Evolutionary conservation across 92 coral and sea anemone species (phyloP).

Genomic region (Porites divaricata): DNA sequence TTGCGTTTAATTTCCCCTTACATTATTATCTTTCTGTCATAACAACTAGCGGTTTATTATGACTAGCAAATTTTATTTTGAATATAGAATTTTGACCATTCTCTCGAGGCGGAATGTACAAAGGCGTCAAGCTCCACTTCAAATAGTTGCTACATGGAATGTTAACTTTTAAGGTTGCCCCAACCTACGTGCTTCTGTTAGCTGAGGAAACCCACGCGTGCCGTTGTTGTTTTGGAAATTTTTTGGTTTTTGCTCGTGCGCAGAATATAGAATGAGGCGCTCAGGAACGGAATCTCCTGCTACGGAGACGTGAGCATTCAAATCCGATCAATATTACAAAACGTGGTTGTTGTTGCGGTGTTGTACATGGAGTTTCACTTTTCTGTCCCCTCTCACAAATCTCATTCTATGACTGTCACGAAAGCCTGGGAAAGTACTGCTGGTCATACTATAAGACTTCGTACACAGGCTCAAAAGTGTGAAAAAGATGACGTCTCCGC

Average conservation of each 20-base stretch:
- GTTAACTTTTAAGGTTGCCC: neutral
- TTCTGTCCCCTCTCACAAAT: no score
- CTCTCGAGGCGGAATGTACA: neutral
- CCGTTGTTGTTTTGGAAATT: constrained; percentile 9
- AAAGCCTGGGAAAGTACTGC: no score
- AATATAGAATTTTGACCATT: no score
- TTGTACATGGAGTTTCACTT: no score
- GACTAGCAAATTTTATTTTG: no score
- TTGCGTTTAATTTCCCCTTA: neutral
- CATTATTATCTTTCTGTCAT: neutral
- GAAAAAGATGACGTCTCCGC: neutral
- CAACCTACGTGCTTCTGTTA: constrained; percentile 1
- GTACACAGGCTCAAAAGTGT: no score
- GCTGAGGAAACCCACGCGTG: neutral
- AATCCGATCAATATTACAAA: neutral
- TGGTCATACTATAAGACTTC: no score
- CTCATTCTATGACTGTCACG: no score
- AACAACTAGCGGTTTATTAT: no score
- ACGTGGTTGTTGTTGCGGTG: neutral
- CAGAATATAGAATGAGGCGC: neutral
- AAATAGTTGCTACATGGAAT: neutral
- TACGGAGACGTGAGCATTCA: neutral
- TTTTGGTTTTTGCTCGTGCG: neutral
- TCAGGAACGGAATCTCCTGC: constrained; percentile 37
- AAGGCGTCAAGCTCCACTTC: neutral